A percentile compares a stretch with the other conserved stretches of the same genome.
Evolutionary conservation across 1,140 invertebrate genomes (phyloP).

Genomic region (Platorchestia sp.): DNA sequence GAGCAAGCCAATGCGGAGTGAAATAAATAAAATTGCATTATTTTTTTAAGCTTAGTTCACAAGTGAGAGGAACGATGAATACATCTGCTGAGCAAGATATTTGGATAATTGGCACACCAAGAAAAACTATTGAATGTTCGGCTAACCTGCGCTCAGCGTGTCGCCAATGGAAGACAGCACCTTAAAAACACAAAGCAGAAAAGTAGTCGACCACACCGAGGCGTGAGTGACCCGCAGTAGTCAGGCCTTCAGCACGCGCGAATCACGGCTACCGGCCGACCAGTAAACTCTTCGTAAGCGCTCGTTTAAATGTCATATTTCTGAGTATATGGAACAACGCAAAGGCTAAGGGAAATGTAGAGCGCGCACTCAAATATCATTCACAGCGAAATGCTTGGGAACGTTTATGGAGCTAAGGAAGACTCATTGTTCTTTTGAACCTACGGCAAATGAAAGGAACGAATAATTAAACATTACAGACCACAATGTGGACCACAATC

Average conservation of each 20-base stretch:
- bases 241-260: background rate
- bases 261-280: background rate
- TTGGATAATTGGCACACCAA: background rate
- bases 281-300: background rate
- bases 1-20: background rate
- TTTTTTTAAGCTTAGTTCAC: background rate
- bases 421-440: background rate
- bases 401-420: background rate
- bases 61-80: background rate
- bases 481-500: background rate
- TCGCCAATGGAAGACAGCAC: background rate
- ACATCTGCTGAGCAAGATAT: background rate
- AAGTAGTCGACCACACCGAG: background rate
- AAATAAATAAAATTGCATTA: background rate
- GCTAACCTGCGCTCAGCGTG: background rate
- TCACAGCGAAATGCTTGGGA: background rate
- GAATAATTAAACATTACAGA: background rate
- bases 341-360: slow-evolving; percentile 7
- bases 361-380: background rate
- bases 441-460: background rate
- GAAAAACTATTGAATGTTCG: background rate
- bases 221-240: background rate
- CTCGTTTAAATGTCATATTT: background rate
- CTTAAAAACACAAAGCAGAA: background rate
- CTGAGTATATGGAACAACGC: background rate